A percentile compares a stretch with the other conserved stretches of the same genome.
These are phyloP conservation scores for Hermetia illucens DNA, from an alignment of 1,140 invertebrate species.

Conservation along the genomic window DNA sequence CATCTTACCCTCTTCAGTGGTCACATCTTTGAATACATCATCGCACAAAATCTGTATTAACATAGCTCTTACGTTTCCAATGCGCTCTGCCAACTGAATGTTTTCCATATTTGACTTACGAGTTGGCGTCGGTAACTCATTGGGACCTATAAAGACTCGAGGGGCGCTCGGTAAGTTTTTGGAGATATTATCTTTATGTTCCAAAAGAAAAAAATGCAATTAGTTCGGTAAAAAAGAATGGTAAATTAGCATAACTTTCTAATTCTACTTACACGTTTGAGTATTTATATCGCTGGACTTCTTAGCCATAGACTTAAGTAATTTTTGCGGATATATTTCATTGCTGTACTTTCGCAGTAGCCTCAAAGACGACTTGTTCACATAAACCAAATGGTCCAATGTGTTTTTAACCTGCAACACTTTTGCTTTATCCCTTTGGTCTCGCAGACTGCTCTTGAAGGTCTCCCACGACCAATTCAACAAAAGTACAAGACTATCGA, in stretches of 20 bases:
- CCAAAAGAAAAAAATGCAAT: background rate
- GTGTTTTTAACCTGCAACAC: slow-evolving; percentile 33
- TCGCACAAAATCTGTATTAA: slow-evolving; percentile 75
- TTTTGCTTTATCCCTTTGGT: slow-evolving; percentile 35
- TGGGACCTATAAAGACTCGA: background rate
- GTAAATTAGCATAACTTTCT: slow-evolving; percentile 1
- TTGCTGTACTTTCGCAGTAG: slow-evolving; percentile 72
- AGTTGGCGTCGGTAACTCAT: slow-evolving; percentile 6
- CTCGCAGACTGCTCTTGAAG: slow-evolving; percentile 49
- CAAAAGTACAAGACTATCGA: slow-evolving; percentile 66
- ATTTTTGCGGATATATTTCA: slow-evolving; percentile 69
- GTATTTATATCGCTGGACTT: slow-evolving; percentile 14
- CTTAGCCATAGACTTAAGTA: slow-evolving; percentile 41
- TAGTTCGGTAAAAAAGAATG: slow-evolving; percentile 2
- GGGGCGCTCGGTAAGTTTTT: slow-evolving; percentile 7
- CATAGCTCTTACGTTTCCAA: slow-evolving; percentile 71
- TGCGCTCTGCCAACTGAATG: slow-evolving; percentile 64
- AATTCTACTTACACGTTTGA: background rate
- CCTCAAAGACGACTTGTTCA: slow-evolving; percentile 66
- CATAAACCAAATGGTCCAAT: slow-evolving; percentile 75
- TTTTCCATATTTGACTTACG: slow-evolving; percentile 50
- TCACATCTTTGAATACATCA: slow-evolving; percentile 38
- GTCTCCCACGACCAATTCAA: slow-evolving; percentile 71
- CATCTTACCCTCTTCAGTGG: slow-evolving; percentile 20
- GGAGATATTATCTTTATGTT: background rate